These are phyloP conservation scores for Tanypteryx hageni DNA, from an alignment of 2,888 invertebrate species.

Conservation along the genomic window DNA sequence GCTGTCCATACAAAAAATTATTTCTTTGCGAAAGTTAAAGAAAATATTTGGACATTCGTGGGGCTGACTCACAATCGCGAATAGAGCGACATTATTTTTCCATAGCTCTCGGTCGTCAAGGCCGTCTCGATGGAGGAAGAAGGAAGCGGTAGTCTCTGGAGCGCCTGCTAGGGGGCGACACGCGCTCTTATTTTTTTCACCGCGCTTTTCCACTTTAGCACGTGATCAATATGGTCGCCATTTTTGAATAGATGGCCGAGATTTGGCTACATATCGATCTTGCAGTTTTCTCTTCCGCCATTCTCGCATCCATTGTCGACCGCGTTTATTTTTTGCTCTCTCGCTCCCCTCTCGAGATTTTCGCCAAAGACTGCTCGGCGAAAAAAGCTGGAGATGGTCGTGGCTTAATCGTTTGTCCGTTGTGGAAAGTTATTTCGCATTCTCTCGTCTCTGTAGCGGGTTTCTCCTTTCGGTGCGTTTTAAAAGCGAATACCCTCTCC, in stretches of 20 bases:
- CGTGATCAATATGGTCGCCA: constrained; percentile 29
- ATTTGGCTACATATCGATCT: not conserved
- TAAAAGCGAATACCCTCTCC: too few species aligned
- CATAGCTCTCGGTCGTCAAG: not conserved
- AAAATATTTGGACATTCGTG: too few species aligned
- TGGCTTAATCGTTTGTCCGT: too few species aligned
- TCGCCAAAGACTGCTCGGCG: too few species aligned
- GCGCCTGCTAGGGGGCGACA: not conserved
- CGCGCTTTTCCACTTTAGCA: not conserved
- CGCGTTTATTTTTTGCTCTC: too few species aligned
- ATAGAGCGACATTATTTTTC: not conserved
- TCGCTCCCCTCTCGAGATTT: too few species aligned
- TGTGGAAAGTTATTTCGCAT: not conserved
- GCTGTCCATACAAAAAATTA: too few species aligned
- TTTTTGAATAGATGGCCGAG: constrained; percentile 9
- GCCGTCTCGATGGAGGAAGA: not conserved
- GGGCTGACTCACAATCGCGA: too few species aligned
- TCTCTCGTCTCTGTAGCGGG: not conserved
- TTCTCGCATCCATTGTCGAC: not conserved
- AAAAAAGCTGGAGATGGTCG: too few species aligned
- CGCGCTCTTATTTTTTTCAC: not conserved
- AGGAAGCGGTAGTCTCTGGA: not conserved
- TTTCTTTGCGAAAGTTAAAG: too few species aligned
- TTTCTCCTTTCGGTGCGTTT: not conserved
- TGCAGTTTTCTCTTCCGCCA: constrained; percentile 24